phyloP scores from a whole-genome alignment of 2,888 invertebrate species.

The Camptogramma bilineatum region DNA sequence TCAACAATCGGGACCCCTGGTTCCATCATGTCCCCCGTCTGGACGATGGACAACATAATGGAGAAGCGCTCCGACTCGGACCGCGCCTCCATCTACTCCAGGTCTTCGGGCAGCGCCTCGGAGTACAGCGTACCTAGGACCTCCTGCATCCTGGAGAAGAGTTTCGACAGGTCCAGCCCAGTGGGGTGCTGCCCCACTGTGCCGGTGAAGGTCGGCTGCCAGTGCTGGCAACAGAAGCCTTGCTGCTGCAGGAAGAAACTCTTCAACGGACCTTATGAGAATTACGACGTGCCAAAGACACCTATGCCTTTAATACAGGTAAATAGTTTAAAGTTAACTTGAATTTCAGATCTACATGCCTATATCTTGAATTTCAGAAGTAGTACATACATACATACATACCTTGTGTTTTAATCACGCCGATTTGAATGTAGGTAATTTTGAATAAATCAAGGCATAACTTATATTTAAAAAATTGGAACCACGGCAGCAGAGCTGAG shows the following conservation, averaged over 20 bases:
- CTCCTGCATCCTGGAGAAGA: conserved; percentile 74
- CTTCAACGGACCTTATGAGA: conserved; percentile 88
- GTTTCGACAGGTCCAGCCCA: conserved; percentile 78
- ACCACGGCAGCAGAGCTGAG: too few species aligned
- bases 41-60: conserved; percentile 84
- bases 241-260: conserved; percentile 74
- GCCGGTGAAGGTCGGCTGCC: conserved; percentile 82
- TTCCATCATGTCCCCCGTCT: conserved; percentile 83
- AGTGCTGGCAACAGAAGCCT: conserved; percentile 77
- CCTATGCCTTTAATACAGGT: conserved; percentile 85
- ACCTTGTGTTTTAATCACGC: too few species aligned
- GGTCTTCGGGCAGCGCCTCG: conserved; percentile 87
- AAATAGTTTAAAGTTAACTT: conserved; percentile 11
- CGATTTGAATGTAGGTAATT: too few species aligned
- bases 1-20: conserved; percentile 84
- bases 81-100: conserved; percentile 88
- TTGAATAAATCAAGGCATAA: too few species aligned
- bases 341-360: too few species aligned
- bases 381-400: too few species aligned
- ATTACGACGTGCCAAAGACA: conserved; percentile 92
- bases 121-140: conserved; percentile 87
- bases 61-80: conserved; percentile 84
- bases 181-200: conserved; percentile 84
- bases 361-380: too few species aligned
- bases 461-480: too few species aligned